Conservation (phyloP, 2,888 invertebrate species). For the Ceratothoa steindachneri region DNA sequence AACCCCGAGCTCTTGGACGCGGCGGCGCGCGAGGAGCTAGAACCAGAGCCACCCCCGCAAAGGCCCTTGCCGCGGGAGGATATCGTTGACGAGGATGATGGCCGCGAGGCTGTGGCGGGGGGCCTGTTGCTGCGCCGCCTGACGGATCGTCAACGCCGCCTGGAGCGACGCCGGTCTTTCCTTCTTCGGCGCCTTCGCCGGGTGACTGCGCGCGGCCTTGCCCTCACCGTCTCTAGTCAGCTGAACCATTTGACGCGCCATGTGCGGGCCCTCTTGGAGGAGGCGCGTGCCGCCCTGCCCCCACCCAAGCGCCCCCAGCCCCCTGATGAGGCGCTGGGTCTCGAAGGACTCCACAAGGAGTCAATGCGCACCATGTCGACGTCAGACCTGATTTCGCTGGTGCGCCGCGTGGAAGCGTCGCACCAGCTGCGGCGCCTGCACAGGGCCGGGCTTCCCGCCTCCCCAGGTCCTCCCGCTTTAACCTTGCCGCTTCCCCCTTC, state of each 20-base stretch:
- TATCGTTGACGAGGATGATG: not conserved
- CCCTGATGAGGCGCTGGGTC: not conserved
- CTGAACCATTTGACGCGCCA: conserved; percentile 70
- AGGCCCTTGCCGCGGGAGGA: not conserved
- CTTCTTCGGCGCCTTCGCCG: conserved; percentile 69
- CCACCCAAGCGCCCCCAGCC: not conserved
- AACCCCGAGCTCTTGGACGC: conserved; percentile 32
- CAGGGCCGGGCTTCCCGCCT: conserved; percentile 30
- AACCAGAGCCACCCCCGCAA: not conserved
- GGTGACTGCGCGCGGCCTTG: conserved; percentile 69
- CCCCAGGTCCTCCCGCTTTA: not conserved
- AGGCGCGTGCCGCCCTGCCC: conserved; percentile 22
- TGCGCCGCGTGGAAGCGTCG: conserved; percentile 58
- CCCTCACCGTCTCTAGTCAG: conserved; percentile 74
- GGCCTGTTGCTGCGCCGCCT: not conserved
- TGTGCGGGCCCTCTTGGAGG: conserved; percentile 58
- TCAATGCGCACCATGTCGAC: conserved; percentile 53
- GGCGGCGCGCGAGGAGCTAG: conserved; percentile 14
- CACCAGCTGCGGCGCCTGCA: conserved; percentile 50
- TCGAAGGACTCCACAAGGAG: conserved; percentile 32
- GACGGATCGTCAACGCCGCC: conserved; percentile 57
- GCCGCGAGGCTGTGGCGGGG: not conserved
- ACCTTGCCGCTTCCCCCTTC: conserved; percentile 23
- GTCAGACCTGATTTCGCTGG: conserved; percentile 60
- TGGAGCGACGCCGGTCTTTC: conserved; percentile 68